Evolutionary conservation across 2,797 vertebrate species (phyloP).

Genomic region (Myripristis jacobus): DNA sequence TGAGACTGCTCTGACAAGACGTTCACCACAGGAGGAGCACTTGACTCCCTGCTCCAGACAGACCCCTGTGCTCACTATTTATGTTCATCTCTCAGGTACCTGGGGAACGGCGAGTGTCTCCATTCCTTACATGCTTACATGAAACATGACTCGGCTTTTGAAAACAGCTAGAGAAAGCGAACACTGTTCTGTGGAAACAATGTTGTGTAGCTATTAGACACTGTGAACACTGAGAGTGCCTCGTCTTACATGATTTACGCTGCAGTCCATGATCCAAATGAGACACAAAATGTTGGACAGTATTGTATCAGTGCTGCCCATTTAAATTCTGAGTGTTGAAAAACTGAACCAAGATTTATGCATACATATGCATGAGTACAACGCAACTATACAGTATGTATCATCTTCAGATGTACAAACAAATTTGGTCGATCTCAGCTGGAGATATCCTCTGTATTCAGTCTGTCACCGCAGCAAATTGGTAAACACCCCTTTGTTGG

Average conservation of each 20-base stretch:
- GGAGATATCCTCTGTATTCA: too few species aligned
- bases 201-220: constrained; percentile 13
- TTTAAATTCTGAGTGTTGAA: not conserved
- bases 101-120: constrained; percentile 33
- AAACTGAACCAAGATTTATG: constrained; percentile 12
- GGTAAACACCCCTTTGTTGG: too few species aligned
- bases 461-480: too few species aligned
- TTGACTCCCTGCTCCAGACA: constrained; percentile 57
- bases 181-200: constrained; percentile 34
- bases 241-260: constrained; percentile 14
- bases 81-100: constrained; percentile 56
- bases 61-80: constrained; percentile 56
- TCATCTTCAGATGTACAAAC: not conserved
- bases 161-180: constrained; percentile 30
- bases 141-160: constrained; percentile 49
- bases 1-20: constrained; percentile 41
- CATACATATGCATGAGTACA: constrained; percentile 9
- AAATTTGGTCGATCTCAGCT: too few species aligned
- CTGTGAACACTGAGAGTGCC: not conserved
- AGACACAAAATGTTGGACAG: not conserved
- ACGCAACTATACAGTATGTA: not conserved
- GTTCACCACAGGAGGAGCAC: constrained; percentile 52
- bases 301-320: not conserved
- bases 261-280: constrained; percentile 10
- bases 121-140: constrained; percentile 36